Evolutionary conservation across 2,888 invertebrate genomes (phyloP).

Genomic region (Hartigia nigra): DNA sequence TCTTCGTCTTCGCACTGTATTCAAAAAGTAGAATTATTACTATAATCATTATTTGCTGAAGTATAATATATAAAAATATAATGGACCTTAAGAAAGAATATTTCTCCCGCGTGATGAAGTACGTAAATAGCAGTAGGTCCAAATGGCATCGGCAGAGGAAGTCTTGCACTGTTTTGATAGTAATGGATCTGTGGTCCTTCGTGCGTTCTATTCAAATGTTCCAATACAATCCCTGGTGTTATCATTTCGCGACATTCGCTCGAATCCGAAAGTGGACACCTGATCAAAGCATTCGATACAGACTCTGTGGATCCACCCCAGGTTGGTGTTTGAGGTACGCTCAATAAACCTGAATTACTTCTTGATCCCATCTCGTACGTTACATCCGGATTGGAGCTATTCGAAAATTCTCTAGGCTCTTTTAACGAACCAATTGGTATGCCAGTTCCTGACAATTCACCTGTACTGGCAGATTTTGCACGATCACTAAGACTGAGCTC

Average conservation of each 20-base stretch:
- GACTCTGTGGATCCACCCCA: constrained; percentile 61
- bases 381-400: constrained; percentile 16
- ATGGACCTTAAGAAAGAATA: constrained; percentile 55
- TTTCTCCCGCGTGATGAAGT: constrained; percentile 48
- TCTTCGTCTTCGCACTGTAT: constrained; percentile 41
- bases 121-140: constrained; percentile 47
- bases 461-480: constrained; percentile 60
- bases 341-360: constrained; percentile 14
- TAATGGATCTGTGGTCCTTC: constrained; percentile 52
- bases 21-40: not conserved
- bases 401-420: constrained; percentile 8
- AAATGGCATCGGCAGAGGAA: constrained; percentile 55
- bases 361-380: constrained; percentile 9
- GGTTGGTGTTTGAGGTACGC: constrained; percentile 40
- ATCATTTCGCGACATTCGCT: constrained; percentile 44
- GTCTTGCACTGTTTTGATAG: constrained; percentile 41
- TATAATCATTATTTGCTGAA: not conserved
- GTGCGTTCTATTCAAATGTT: constrained; percentile 51
- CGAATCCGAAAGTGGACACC: constrained; percentile 48
- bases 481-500: constrained; percentile 46
- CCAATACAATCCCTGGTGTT: constrained; percentile 42
- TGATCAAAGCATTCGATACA: constrained; percentile 30
- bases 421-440: not conserved
- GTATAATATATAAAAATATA: not conserved
- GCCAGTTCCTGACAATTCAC: constrained; percentile 46